These are phyloP conservation scores for Catonia carolina DNA, from an alignment of 2,888 invertebrate genomes.

Conservation along the genomic window DNA sequence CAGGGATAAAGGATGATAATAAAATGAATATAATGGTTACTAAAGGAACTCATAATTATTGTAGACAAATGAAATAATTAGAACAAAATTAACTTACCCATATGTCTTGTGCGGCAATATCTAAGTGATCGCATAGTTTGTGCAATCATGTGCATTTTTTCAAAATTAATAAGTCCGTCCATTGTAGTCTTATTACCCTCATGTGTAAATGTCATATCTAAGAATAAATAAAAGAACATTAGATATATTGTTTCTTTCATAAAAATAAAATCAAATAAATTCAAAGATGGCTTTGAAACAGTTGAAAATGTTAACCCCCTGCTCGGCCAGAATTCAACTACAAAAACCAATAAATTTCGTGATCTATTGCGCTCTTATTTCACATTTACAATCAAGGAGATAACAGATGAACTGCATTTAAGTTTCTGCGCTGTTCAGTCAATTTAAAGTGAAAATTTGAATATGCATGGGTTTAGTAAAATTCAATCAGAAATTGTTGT, in stretches of 20 bases:
- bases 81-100: constrained; percentile 52
- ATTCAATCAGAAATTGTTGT: no score
- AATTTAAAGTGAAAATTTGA: no score
- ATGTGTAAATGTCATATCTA: constrained; percentile 71
- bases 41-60: no score
- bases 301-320: not conserved
- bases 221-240: constrained; percentile 30
- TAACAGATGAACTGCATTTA: no score
- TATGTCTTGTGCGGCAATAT: constrained; percentile 63
- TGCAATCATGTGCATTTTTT: constrained; percentile 85
- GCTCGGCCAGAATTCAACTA: not conserved
- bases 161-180: constrained; percentile 71
- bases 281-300: not conserved
- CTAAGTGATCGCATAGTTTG: constrained; percentile 70
- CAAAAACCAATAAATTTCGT: not conserved
- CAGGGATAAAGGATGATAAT: no score
- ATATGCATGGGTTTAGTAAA: no score
- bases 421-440: no score
- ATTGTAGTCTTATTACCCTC: constrained; percentile 79
- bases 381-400: no score
- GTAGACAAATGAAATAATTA: no score
- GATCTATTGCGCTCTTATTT: no score
- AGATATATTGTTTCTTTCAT: constrained; percentile 1
- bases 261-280: not conserved
- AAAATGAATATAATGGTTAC: no score